Conservation (phyloP, 2,113 vertebrate species). For the Mugil cephalus region DNA sequence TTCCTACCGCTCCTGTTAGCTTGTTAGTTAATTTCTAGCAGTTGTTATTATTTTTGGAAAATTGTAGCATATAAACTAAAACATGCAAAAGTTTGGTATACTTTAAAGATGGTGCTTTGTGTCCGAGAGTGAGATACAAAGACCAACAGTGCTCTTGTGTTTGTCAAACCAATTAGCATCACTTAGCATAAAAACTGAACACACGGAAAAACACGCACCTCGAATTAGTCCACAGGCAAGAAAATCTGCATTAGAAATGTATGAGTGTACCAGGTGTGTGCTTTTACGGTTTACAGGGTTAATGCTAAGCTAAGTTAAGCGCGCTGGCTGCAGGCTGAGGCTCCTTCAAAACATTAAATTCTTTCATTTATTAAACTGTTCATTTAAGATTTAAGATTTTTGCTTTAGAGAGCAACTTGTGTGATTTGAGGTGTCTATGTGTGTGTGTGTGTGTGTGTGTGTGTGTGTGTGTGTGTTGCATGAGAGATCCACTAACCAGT, state of each 20-base stretch:
- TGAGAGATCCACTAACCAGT: constrained; percentile 7
- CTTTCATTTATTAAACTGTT: background rate
- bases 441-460: background rate
- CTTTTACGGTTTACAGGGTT: background rate
- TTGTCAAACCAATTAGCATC: background rate
- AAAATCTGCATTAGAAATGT: no score
- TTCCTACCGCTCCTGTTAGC: background rate
- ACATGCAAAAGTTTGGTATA: background rate
- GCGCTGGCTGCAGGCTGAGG: background rate
- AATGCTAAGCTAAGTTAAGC: background rate
- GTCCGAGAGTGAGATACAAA: no score
- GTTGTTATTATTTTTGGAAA: no score
- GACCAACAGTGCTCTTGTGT: no score
- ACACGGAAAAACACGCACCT: background rate
- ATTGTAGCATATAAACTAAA: background rate
- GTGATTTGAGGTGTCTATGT: background rate
- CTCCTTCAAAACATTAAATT: background rate
- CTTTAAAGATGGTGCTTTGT: no score
- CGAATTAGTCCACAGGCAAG: background rate
- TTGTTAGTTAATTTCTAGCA: background rate
- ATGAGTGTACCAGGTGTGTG: no score
- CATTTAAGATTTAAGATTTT: constrained; percentile 5
- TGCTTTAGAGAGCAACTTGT: background rate
- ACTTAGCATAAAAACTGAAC: background rate
- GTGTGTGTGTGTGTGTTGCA: background rate